Conservation (phyloP, 2,113 vertebrate genomes). For the Odobenus rosmarus region DNA sequence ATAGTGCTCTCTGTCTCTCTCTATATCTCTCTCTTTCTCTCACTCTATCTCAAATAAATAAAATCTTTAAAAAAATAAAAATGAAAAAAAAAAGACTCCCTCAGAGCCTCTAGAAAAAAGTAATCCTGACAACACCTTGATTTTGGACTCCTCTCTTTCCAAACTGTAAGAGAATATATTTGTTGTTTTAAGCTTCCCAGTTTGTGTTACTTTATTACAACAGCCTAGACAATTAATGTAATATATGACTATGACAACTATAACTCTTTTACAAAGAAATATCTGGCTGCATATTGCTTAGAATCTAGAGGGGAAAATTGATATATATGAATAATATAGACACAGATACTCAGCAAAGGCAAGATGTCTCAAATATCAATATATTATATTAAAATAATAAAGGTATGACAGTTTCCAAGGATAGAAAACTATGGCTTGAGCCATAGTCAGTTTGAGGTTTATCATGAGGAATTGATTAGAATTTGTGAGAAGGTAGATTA, state of each 20-base stretch:
- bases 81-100: not conserved
- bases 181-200: not conserved
- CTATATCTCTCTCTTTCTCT: too few species aligned
- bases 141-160: not conserved
- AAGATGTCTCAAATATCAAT: not conserved
- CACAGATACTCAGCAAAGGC: not conserved
- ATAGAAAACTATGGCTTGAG: not conserved
- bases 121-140: not conserved
- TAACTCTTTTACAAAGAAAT: not conserved
- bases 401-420: not conserved
- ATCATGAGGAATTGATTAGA: not conserved
- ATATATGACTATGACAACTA: not conserved
- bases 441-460: not conserved
- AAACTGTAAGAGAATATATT: not conserved
- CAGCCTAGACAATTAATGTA: not conserved
- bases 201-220: not conserved
- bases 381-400: not conserved
- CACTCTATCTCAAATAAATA: too few species aligned
- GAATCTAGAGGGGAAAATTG: not conserved
- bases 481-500: not conserved
- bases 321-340: not conserved
- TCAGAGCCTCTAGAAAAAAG: not conserved
- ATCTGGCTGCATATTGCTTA: not conserved
- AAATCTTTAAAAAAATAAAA: too few species aligned
- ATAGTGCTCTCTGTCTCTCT: too few species aligned